Evolutionary conservation across 2,797 vertebrate species (phyloP), one percentile per base, ranked within the genome.

Genomic region (Syndactyla subalaris): DNA sequence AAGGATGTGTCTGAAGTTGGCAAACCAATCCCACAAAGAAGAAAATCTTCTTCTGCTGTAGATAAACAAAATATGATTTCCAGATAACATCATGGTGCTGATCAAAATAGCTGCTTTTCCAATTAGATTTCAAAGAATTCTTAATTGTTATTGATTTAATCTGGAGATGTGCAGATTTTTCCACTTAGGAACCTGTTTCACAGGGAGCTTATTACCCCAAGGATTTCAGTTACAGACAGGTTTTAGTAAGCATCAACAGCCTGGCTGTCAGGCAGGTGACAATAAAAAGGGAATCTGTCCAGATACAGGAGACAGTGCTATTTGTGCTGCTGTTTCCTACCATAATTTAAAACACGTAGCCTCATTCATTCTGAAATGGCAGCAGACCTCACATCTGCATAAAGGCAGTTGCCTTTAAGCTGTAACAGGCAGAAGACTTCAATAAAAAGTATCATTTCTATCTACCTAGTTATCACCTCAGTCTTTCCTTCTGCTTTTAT

Each of bases 91-190:
- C 96, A 27, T 11, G 15, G 62, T 85, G 73, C 87, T 94, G 94
- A 96, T 97, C 96, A 97, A 96, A 96, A 96, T 80, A 96, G 85
- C 93, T 55, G 68, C 94, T 96, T 97, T 97, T 88, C 93, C 93
- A 95, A 96, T 97, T 97, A 96, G 86, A 95, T 97, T 96, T 96
- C 92, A 96, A 96, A 97, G 93, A 95, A 96, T 97, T 93, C 94
- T 97, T 96, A 97, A 97, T 97, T 97, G 93, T 89, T 95, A 97
- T 96, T 97, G 96, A 97, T 97, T 94, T 97, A 94, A 97, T 97
- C 96, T 95, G 84, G 70, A 86, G 88, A 87, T 82, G 93, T 84
- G 92, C 85, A 96, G 95, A 91, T 94, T 96, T 91, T 96, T 94
- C 73, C 85, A 89, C 92, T 79, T 63, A 88, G 68, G 46, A 95